These are phyloP conservation scores for Zaprionus capensis DNA, from an alignment of 1,140 invertebrate genomes.

Conservation along the genomic window DNA sequence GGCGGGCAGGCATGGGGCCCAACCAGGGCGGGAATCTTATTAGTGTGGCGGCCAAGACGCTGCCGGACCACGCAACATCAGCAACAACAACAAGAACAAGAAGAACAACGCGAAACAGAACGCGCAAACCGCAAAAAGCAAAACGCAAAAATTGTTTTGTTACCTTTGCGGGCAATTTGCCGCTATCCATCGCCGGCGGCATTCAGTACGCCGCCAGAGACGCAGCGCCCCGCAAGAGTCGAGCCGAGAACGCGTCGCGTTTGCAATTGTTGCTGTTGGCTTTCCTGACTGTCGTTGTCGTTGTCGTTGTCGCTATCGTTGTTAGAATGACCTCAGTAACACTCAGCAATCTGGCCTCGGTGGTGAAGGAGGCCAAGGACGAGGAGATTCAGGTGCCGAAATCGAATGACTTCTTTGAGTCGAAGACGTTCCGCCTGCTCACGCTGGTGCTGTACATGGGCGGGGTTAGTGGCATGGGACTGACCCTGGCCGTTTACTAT, in stretches of 20 bases:
- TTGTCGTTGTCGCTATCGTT: neutral
- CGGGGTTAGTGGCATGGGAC: slow-evolving; percentile 74
- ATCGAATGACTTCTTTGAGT: slow-evolving; percentile 78
- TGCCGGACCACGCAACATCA: slow-evolving; percentile 12
- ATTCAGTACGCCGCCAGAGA: slow-evolving; percentile 60
- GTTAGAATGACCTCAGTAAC: neutral
- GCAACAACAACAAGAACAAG: neutral
- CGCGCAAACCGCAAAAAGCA: slow-evolving; percentile 16
- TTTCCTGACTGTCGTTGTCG: too few relatives aligned
- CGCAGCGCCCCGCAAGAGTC: slow-evolving; percentile 44
- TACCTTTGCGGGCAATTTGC: neutral
- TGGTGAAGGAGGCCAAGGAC: slow-evolving; percentile 74
- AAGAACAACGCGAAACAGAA: slow-evolving; percentile 10
- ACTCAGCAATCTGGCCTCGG: slow-evolving; percentile 49
- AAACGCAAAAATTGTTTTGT: slow-evolving; percentile 15
- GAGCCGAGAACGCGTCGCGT: neutral
- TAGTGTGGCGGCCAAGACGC: slow-evolving; percentile 69
- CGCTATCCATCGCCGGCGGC: slow-evolving; percentile 17
- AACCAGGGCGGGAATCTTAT: slow-evolving; percentile 60
- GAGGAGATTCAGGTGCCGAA: slow-evolving; percentile 76
- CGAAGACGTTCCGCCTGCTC: slow-evolving; percentile 73
- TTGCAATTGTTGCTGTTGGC: too few relatives aligned
- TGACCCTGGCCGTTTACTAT: slow-evolving; percentile 76
- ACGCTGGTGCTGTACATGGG: slow-evolving; percentile 76
- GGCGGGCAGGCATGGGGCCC: neutral